These are phyloP conservation scores for Neoniphon sammara DNA, from an alignment of 2,797 vertebrate species.

Conservation along the genomic window DNA sequence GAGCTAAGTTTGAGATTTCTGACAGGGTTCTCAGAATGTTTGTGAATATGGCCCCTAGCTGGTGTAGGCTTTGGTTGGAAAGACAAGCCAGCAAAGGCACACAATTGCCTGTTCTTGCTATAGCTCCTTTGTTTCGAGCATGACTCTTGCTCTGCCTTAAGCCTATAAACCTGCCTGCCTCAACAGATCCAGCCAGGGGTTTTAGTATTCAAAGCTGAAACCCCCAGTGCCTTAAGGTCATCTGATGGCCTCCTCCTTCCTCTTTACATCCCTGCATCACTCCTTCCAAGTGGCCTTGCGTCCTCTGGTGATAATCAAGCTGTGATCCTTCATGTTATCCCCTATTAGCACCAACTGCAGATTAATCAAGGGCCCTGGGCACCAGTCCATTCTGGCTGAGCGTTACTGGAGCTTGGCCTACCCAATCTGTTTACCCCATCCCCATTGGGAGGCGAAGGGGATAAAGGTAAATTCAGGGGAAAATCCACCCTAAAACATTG, in stretches of 20 bases:
- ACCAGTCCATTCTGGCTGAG: slow-evolving; percentile 24
- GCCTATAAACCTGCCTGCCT: slow-evolving; percentile 25
- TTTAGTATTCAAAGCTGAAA: slow-evolving; percentile 40
- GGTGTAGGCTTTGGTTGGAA: too few species aligned
- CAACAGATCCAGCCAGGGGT: slow-evolving; percentile 9
- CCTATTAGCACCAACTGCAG: slow-evolving; percentile 49
- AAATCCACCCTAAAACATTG: too few species aligned
- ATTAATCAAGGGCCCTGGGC: slow-evolving; percentile 49
- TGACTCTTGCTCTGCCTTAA: slow-evolving; percentile 11
- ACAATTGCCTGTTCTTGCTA: not conserved
- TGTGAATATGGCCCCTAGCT: too few species aligned
- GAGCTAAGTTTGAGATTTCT: too few species aligned
- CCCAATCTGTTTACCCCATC: not conserved
- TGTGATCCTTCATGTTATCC: slow-evolving; percentile 22
- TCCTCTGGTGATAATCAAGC: slow-evolving; percentile 53
- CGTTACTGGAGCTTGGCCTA: slow-evolving; percentile 11
- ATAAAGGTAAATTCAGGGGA: too few species aligned
- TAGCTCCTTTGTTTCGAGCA: not conserved
- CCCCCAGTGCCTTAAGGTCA: slow-evolving; percentile 30
- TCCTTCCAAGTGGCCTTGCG: not conserved
- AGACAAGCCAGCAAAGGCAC: too few species aligned
- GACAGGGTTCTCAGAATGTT: too few species aligned
- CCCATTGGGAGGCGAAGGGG: not conserved
- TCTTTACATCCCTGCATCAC: too few species aligned
- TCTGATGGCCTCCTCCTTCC: slow-evolving; percentile 1